A percentile compares a stretch with the other conserved stretches of the same genome.
These are phyloP conservation scores for Bujurquina vittata DNA, from an alignment of 2,113 vertebrate species.

Conservation along the genomic window DNA sequence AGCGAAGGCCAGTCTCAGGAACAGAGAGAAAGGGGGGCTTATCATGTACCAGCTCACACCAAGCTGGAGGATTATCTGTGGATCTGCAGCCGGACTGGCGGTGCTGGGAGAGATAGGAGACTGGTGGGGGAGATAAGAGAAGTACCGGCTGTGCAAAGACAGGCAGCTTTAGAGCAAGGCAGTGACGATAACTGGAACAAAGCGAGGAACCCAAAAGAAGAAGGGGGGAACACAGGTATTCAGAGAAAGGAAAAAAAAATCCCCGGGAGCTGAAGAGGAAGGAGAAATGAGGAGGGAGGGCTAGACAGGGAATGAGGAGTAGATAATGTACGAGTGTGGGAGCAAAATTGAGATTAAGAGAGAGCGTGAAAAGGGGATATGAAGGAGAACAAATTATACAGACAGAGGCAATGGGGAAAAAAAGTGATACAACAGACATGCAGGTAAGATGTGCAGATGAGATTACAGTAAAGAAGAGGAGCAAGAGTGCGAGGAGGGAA, in stretches of 20 bases:
- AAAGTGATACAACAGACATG: conserved; percentile 44
- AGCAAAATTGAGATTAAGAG: conserved; percentile 58
- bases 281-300: background rate
- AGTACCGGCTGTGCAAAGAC: conserved; percentile 59
- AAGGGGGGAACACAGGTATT: conserved; percentile 21
- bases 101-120: conserved; percentile 62
- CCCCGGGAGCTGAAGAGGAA: conserved; percentile 1
- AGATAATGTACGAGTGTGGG: conserved; percentile 44
- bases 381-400: conserved; percentile 51
- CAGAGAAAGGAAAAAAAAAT: conserved; percentile 20
- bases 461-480: conserved; percentile 5
- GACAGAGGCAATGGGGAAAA: conserved; percentile 37
- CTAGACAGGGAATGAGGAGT: background rate
- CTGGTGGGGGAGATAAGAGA: conserved; percentile 68
- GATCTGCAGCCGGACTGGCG: conserved; percentile 67
- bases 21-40: conserved; percentile 54
- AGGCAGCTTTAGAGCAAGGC: conserved; percentile 32
- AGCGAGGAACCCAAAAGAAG: background rate
- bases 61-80: conserved; percentile 71
- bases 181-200: conserved; percentile 4
- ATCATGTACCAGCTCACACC: conserved; percentile 64
- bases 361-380: conserved; percentile 26
- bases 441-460: conserved; percentile 42
- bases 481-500: background rate
- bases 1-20: conserved; percentile 46